A percentile compares a stretch with the other conserved stretches of the same genome.
phyloP scores from a whole-genome alignment of 1,140 invertebrate species.

The Brachionus manjavacas region DNA sequence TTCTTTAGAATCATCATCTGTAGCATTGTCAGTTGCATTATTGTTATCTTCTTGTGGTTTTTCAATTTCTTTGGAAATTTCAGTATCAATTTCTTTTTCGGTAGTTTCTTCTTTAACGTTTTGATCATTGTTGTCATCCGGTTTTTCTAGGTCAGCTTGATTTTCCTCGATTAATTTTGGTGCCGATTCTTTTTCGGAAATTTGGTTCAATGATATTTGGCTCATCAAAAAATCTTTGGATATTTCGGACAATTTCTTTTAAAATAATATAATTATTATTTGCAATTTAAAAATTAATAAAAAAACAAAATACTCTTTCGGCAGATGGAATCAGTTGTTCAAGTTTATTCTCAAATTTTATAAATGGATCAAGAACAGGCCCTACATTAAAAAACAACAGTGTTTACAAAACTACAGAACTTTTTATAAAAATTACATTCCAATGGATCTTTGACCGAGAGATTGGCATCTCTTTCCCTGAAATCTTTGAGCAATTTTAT shows the following conservation, averaged over 20 bases:
- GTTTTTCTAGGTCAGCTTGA: background rate
- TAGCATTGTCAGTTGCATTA: background rate
- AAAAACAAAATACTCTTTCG: conserved; percentile 40
- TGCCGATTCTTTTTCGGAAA: background rate
- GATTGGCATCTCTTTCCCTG: background rate
- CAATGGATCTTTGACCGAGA: background rate
- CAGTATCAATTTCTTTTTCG: conserved; percentile 43
- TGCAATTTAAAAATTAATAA: background rate
- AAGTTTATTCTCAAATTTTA: conserved; percentile 38
- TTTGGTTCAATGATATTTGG: background rate
- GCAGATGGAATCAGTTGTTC: conserved; percentile 14
- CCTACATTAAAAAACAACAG: background rate
- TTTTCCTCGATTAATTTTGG: conserved; percentile 45
- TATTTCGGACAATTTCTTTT: background rate
- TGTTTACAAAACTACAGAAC: too few relatives aligned
- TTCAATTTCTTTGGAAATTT: conserved; percentile 43
- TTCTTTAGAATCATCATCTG: too few relatives aligned
- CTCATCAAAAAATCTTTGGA: background rate
- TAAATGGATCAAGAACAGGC: conserved; percentile 37
- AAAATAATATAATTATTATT: conserved; percentile 35
- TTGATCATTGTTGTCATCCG: background rate
- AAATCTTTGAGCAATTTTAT: conserved; percentile 20
- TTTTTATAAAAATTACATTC: conserved; percentile 1
- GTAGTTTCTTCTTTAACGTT: background rate
- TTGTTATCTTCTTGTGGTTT: conserved; percentile 38